phyloP scores from a whole-genome alignment of 2,888 invertebrate genomes.

The Tryphoninae sp. region DNA sequence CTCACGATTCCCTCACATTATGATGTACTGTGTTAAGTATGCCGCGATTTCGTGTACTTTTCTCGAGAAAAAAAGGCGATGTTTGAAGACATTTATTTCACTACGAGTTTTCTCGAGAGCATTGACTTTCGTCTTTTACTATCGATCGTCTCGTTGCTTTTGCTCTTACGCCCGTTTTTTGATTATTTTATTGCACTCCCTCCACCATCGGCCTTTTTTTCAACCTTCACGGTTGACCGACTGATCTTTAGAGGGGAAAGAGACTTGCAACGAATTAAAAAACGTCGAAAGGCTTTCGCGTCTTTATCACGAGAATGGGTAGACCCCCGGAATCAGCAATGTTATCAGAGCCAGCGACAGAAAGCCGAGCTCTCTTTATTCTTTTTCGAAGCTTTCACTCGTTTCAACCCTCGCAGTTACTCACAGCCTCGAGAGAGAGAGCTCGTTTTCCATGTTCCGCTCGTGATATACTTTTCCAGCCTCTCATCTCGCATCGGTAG shows the following conservation, averaged over 20 bases:
- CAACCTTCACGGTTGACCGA: not conserved
- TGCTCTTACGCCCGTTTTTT: not conserved
- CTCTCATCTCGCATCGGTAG: not conserved
- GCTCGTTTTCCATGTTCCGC: conserved; percentile 4
- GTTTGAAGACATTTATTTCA: not conserved
- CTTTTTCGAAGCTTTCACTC: not conserved
- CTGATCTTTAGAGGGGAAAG: not conserved
- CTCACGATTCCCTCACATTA: not conserved
- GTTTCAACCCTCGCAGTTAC: not conserved
- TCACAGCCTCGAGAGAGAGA: not conserved
- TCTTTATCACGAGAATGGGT: not conserved
- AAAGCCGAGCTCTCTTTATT: not conserved
- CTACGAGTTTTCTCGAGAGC: not conserved
- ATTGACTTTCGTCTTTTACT: not conserved
- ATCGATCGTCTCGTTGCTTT: not conserved
- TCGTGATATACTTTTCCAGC: not conserved
- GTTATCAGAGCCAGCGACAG: conserved; percentile 24
- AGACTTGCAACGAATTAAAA: conserved; percentile 26
- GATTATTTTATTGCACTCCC: not conserved
- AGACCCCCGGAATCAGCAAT: conserved; percentile 24
- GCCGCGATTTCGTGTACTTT: too few relatives aligned
- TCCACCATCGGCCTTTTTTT: not conserved
- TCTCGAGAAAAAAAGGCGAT: too few relatives aligned
- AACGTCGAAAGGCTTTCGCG: conserved; percentile 1
- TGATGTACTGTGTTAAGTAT: too few relatives aligned